phyloP scores from a whole-genome alignment of 1,140 invertebrate species.

The Zaprionus gabonicus region DNA sequence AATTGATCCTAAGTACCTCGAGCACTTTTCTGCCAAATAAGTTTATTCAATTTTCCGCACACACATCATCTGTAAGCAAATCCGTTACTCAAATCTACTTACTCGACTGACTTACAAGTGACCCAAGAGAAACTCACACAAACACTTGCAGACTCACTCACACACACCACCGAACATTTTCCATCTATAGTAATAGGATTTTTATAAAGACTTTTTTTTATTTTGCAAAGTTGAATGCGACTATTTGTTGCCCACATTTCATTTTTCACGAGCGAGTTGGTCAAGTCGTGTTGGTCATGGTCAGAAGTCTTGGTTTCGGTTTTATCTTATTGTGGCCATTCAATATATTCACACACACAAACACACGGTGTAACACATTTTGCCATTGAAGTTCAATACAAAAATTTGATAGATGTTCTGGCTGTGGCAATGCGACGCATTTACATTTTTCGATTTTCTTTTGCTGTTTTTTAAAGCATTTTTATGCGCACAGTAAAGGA shows the following conservation, averaged over 20 bases:
- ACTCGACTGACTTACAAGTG: constrained; percentile 55
- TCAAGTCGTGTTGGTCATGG: constrained; percentile 18
- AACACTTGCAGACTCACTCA: constrained; percentile 1
- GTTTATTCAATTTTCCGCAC: constrained; percentile 43
- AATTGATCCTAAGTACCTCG: constrained; percentile 17
- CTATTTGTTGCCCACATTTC: constrained; percentile 35
- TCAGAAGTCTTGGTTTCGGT: constrained; percentile 30
- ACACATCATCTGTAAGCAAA: constrained; percentile 23
- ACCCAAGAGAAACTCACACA: constrained; percentile 17
- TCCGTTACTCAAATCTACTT: constrained; percentile 70
- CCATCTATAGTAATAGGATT: constrained; percentile 67
- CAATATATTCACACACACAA: constrained; percentile 24
- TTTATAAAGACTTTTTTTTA: constrained; percentile 43
- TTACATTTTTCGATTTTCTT: constrained; percentile 63
- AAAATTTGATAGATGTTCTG: constrained; percentile 74
- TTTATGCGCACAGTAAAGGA: constrained; percentile 44
- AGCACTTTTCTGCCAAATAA: constrained; percentile 8
- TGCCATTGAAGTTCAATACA: constrained; percentile 55
- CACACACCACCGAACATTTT: constrained; percentile 19
- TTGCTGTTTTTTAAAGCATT: constrained; percentile 45
- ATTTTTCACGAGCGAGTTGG: constrained; percentile 37
- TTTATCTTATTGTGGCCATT: constrained; percentile 52
- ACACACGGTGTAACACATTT: constrained; percentile 24
- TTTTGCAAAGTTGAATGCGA: constrained; percentile 4
- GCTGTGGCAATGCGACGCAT: constrained; percentile 69